Conservation (phyloP, 2,113 vertebrate species). For the Nansenia antarctica region DNA sequence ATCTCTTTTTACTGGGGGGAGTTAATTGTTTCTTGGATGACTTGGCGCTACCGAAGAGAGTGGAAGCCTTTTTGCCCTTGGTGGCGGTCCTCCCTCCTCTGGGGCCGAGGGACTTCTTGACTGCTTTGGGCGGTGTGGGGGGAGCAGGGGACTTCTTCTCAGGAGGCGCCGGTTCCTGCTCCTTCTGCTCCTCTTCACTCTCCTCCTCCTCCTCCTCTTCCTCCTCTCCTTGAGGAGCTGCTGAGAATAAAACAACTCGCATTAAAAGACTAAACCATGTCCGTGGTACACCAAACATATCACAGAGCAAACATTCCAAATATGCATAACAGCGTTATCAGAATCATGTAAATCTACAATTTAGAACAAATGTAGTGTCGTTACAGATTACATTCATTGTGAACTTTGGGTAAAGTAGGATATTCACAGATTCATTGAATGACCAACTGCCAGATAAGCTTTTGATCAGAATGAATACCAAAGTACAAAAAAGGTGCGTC, state of each 20-base stretch:
- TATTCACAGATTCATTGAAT: neutral
- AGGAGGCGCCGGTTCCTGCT: slow-evolving; percentile 47
- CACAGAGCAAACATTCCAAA: neutral
- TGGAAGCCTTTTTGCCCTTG: slow-evolving; percentile 59
- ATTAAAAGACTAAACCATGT: neutral
- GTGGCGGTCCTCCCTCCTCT: slow-evolving; percentile 57
- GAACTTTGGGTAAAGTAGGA: neutral
- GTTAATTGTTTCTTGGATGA: slow-evolving; percentile 53
- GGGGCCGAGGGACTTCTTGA: slow-evolving; percentile 50
- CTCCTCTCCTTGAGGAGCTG: slow-evolving; percentile 64
- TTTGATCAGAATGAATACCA: neutral
- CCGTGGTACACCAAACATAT: neutral
- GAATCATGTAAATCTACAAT: neutral
- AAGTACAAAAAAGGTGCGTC: neutral
- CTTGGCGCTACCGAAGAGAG: slow-evolving; percentile 38
- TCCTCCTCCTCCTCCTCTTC: slow-evolving; percentile 63
- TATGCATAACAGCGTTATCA: neutral
- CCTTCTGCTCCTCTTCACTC: slow-evolving; percentile 61
- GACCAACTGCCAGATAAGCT: neutral
- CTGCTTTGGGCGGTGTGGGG: slow-evolving; percentile 42
- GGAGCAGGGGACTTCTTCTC: slow-evolving; percentile 50
- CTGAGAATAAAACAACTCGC: slow-evolving; percentile 34
- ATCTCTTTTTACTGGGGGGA: slow-evolving; percentile 56
- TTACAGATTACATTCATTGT: too few relatives aligned
- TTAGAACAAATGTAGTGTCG: neutral